phyloP scores from a whole-genome alignment of 2,888 invertebrate genomes.

The Saturnia pavonia region DNA sequence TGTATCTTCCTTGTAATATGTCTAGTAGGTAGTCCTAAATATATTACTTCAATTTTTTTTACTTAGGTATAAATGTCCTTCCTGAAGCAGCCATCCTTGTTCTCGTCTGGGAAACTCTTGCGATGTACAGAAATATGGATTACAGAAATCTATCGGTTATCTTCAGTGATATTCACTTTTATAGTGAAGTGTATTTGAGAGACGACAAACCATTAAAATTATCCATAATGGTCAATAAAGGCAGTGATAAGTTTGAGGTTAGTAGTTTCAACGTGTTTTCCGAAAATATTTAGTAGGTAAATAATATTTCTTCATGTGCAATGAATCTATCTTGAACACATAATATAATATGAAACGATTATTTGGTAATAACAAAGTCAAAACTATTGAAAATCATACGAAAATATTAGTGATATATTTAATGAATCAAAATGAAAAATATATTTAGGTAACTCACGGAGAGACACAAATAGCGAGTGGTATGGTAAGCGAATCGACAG shows the following conservation, averaged over 20 bases:
- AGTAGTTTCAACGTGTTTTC: neutral
- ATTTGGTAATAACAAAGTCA: too few species aligned
- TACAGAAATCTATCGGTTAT: constrained; percentile 48
- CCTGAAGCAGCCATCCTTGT: constrained; percentile 84
- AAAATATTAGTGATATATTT: neutral
- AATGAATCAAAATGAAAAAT: constrained; percentile 10
- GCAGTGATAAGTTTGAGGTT: constrained; percentile 47
- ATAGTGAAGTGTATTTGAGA: constrained; percentile 37
- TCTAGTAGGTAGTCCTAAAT: neutral
- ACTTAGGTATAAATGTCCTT: constrained; percentile 81
- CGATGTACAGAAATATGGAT: constrained; percentile 58
- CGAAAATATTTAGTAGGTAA: neutral
- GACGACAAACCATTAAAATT: constrained; percentile 35
- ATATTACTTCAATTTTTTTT: constrained; percentile 18
- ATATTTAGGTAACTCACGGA: constrained; percentile 27
- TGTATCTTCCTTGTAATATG: neutral
- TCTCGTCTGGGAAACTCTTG: constrained; percentile 79
- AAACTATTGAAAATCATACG: neutral
- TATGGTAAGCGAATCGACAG: constrained; percentile 22
- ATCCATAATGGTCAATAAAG: constrained; percentile 39
- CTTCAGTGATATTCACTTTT: constrained; percentile 43
- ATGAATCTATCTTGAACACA: neutral
- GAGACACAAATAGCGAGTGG: constrained; percentile 29
- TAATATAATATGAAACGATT: neutral
- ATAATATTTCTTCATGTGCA: neutral